These are phyloP conservation scores for Amphiura filiformis DNA, from an alignment of 35 echinoderm and acorn worm species.

Conservation along the genomic window DNA sequence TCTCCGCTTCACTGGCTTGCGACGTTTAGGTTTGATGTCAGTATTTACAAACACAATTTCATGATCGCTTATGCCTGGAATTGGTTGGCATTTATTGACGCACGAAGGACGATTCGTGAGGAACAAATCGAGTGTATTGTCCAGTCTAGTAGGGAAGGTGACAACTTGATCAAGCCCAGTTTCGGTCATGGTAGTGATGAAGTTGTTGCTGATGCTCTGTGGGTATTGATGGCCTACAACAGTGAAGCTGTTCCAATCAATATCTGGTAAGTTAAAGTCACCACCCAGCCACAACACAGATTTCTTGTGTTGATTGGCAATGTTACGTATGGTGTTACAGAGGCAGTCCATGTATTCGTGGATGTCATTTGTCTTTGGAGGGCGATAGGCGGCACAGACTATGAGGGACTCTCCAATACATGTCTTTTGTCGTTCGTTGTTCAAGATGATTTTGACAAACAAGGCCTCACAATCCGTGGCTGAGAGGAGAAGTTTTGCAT, in stretches of 20 bases:
- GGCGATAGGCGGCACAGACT: conserved; percentile 22
- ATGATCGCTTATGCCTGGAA: neutral
- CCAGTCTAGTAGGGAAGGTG: conserved; percentile 48
- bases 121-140: too few species aligned
- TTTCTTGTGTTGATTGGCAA: conserved; percentile 25
- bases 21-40: neutral
- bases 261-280: conserved; percentile 52
- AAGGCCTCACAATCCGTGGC: conserved; percentile 11
- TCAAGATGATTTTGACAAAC: conserved; percentile 1
- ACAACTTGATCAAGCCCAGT: conserved; percentile 42
- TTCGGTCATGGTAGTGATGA: conserved; percentile 30
- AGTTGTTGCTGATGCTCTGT: conserved; percentile 22
- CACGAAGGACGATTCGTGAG: too few species aligned
- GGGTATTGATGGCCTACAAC: neutral
- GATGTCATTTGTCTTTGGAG: conserved; percentile 39
- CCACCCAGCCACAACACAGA: conserved; percentile 46
- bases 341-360: conserved; percentile 33
- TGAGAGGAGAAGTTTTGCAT: conserved; percentile 8
- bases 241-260: conserved; percentile 30
- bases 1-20: too few species aligned
- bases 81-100: too few species aligned
- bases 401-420: conserved; percentile 5
- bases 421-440: neutral
- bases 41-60: too few species aligned
- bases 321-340: neutral